phyloP scores from a whole-genome alignment of 37 sponge, comb jelly and placozoan genomes.

The Aphrocallistes beatrix region DNA sequence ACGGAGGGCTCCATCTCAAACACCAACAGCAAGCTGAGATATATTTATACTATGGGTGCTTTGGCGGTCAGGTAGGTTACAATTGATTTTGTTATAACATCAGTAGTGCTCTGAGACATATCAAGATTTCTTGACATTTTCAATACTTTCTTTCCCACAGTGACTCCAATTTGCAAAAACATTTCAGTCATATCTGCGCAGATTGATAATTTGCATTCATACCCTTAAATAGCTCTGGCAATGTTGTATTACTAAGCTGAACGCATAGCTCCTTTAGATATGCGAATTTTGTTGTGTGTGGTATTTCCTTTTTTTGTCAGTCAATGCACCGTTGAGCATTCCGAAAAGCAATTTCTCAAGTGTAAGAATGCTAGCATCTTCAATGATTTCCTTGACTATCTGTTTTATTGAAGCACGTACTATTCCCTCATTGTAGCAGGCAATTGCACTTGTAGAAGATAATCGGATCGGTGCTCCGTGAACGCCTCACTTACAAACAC shows the following conservation, averaged over 20 bases:
- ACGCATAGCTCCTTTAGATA: constrained; percentile 16
- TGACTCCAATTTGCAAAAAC: no score
- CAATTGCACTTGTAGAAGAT: not conserved
- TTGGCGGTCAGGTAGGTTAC: not conserved
- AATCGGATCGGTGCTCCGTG: not conserved
- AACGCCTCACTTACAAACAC: not conserved
- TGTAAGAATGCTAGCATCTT: constrained; percentile 4
- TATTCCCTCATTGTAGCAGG: not conserved
- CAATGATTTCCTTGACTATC: not conserved
- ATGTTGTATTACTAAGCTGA: no score
- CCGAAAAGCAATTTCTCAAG: not conserved
- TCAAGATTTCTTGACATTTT: no score
- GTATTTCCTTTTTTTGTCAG: not conserved
- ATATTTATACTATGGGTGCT: not conserved
- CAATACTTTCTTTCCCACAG: no score
- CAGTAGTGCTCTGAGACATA: constrained; percentile 14
- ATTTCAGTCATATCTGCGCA: no score
- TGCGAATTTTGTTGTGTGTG: constrained; percentile 9
- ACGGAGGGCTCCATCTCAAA: constrained; percentile 20
- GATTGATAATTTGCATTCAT: no score
- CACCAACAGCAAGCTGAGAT: constrained; percentile 15
- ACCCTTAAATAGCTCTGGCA: no score
- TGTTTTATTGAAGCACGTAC: not conserved
- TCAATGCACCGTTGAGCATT: not conserved
- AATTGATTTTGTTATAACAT: constrained; percentile 20